Conservation (phyloP, 2,113 vertebrate genomes). For the Phainopepla nitens region DNA sequence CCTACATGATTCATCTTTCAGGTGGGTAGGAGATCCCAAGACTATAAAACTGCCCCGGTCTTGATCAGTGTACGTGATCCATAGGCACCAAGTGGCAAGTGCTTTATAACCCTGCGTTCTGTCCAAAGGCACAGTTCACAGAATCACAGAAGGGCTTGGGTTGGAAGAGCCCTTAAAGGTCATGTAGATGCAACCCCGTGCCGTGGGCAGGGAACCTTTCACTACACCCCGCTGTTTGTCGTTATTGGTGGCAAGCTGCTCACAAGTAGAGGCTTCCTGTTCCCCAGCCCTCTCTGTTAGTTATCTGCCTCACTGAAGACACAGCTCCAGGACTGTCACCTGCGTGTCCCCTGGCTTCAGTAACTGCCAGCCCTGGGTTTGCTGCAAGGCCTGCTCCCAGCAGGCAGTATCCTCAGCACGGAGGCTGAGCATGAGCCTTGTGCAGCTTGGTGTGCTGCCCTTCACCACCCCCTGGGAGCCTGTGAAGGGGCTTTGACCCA, state of each 20-base stretch:
- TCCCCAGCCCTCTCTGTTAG: not conserved
- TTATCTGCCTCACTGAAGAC: not conserved
- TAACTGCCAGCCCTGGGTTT: not conserved
- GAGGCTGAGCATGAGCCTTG: not conserved
- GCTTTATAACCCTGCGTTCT: not conserved
- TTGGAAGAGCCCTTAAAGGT: not conserved
- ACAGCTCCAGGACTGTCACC: not conserved
- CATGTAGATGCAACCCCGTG: not conserved
- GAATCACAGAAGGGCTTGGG: not conserved
- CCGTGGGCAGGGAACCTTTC: not conserved
- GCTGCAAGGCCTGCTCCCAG: not conserved
- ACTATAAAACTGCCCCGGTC: not conserved
- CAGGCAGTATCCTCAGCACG: rapidly evolving
- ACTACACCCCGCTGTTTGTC: not conserved
- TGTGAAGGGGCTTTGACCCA: not conserved
- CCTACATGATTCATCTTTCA: not conserved
- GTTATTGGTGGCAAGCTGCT: not conserved
- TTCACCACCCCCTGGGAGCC: not conserved
- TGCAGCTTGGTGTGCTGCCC: not conserved
- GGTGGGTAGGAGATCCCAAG: not conserved
- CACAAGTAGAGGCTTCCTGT: not conserved
- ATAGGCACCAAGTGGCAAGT: not conserved
- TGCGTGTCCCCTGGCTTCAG: not conserved
- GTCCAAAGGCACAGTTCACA: not conserved
- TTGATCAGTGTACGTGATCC: not conserved